Conservation (phyloP, 2,888 invertebrate genomes). For the Aricia artaxerxes region DNA sequence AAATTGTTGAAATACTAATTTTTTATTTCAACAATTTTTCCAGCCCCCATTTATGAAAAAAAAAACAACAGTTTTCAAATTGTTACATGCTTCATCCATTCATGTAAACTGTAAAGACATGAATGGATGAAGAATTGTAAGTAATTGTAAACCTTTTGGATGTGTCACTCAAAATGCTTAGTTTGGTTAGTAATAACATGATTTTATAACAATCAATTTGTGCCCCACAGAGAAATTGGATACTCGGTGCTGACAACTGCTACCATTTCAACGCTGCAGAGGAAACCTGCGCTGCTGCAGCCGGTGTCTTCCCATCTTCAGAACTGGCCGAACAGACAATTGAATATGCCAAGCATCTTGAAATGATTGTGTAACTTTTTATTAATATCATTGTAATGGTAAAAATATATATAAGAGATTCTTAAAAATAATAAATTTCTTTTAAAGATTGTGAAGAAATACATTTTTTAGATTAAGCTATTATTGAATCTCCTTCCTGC, state of each 20-base stretch:
- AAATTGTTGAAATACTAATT: no score
- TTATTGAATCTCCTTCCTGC: no score
- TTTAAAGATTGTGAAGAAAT: neutral
- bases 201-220: neutral
- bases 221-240: slow-evolving; percentile 87
- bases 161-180: no score
- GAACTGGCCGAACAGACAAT: slow-evolving; percentile 96
- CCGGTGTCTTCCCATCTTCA: slow-evolving; percentile 87
- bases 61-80: no score
- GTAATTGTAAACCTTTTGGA: no score
- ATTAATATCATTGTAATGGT: slow-evolving; percentile 30
- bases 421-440: neutral
- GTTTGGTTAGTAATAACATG: no score
- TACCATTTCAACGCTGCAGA: slow-evolving; percentile 87
- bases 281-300: slow-evolving; percentile 85
- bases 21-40: no score
- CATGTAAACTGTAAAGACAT: no score
- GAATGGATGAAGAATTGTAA: no score
- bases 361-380: slow-evolving; percentile 95
- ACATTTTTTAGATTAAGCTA: neutral
- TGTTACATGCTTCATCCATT: no score
- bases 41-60: no score
- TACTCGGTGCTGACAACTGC: slow-evolving; percentile 86
- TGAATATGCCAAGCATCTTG: slow-evolving; percentile 97
- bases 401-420: slow-evolving; percentile 16